Evolutionary conservation across 2,888 invertebrate species (phyloP).

Genomic region (Oligia strigilis): DNA sequence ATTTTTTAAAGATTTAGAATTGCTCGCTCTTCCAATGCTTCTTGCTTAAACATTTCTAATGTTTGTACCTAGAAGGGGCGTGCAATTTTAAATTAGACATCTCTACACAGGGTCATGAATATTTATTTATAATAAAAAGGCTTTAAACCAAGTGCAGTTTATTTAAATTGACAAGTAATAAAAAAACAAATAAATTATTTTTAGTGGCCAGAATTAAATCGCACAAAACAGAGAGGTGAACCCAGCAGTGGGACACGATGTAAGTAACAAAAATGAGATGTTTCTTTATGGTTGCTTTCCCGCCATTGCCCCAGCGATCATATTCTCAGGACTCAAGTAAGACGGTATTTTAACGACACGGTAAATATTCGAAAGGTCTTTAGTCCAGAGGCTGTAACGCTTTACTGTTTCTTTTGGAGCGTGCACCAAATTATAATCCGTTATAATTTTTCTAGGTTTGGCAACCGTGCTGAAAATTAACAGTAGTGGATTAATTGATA

Average conservation of each 20-base stretch:
- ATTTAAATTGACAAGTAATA: background rate
- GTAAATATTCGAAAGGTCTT: slow-evolving; percentile 79
- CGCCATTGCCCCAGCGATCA: background rate
- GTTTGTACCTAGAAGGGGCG: background rate
- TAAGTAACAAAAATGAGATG: background rate
- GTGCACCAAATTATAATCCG: slow-evolving; percentile 60
- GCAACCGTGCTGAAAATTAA: slow-evolving; percentile 64
- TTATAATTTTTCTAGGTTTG: slow-evolving; percentile 66
- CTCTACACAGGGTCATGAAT: background rate
- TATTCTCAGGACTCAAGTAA: slow-evolving; percentile 58
- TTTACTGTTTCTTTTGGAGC: slow-evolving; percentile 64
- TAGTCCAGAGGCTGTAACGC: slow-evolving; percentile 79
- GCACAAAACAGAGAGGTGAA: background rate
- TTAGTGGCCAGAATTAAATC: background rate
- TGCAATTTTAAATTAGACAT: background rate
- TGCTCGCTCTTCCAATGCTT: background rate
- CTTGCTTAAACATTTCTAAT: background rate
- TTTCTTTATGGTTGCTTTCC: background rate
- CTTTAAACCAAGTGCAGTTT: background rate
- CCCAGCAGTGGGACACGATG: background rate
- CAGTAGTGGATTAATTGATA: background rate
- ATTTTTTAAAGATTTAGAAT: no score
- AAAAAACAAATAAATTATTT: background rate
- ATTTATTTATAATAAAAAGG: background rate
- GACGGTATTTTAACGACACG: slow-evolving; percentile 81